Evolutionary conservation across 1,140 invertebrate genomes (phyloP), one percentile per base, ranked within the genome.

Genomic region (Ridgeia piscesae): DNA sequence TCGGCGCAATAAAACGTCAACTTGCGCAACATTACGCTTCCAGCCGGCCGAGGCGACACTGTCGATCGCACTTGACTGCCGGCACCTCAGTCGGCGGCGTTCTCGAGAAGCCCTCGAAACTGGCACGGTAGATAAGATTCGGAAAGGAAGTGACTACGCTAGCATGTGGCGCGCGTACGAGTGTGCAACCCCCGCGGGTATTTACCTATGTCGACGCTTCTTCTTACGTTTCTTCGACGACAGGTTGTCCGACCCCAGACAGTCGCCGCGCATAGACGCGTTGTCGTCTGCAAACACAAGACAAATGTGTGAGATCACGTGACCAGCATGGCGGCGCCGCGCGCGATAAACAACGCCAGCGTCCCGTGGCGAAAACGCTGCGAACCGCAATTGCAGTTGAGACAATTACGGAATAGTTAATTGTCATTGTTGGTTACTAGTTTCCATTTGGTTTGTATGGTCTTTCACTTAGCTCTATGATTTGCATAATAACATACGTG

Each of bases 121-220:
- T 77, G 58, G 58, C 58, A 77, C 58, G 58, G 58, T 77, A 21
- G 58, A 77, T 31, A 77, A 77, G 58, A 77, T 77, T 77, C 58
- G 58, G 58, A 77, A 77, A 31, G 58, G 58, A 77, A 77, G 58
- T 77, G 58, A 31, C 17, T 31, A 77, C 8, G 27, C 27, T 77
- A 31, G 27, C 58, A 77, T 77, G 27, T 77, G 58, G 58, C 58
- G 58, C 27, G 58, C 58, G 58, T 77, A 42, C 11, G 58, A 77
- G 58, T 21, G 58, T 77, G 58, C 27, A 31, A 77, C 58, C 58
- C 58, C 58, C 58, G 58, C 8, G 6, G 58, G 35, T 35, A 90
- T 35, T 35, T 34, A 90, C 89, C 89, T 90, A 27, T 90, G 89
- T 90, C 89, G 89, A 33, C 89, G 33, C 31, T 90, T 90, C 89